phyloP scores from a whole-genome alignment of 2,888 invertebrate species.

The Chrysolina americana region DNA sequence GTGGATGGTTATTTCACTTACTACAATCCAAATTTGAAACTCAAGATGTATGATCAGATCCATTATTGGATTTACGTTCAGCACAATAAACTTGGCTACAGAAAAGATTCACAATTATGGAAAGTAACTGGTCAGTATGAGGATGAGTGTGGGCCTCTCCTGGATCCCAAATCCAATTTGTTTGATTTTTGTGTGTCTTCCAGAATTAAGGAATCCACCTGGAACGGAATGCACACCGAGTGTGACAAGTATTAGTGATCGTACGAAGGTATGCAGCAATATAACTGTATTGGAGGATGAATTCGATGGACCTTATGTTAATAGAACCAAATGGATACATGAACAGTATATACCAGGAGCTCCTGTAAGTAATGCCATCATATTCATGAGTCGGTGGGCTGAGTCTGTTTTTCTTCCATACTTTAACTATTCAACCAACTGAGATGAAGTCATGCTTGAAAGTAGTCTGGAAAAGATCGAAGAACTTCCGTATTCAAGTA shows the following conservation, averaged over 20 bases:
- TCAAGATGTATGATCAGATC: constrained; percentile 74
- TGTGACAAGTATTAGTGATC: constrained; percentile 64
- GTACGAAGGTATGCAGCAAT: constrained; percentile 60
- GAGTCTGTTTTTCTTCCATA: too few species aligned
- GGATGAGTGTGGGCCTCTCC: too few species aligned
- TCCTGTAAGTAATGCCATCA: constrained; percentile 61
- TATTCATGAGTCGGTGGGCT: too few species aligned
- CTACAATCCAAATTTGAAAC: constrained; percentile 67
- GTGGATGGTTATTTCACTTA: constrained; percentile 72
- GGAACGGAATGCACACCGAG: constrained; percentile 30
- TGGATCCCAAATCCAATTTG: too few species aligned
- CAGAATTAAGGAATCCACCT: constrained; percentile 23
- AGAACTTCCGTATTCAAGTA: too few species aligned
- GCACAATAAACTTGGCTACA: constrained; percentile 69
- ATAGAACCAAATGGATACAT: constrained; percentile 71
- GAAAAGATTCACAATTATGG: constrained; percentile 67
- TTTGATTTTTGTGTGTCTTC: background rate
- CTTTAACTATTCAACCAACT: too few species aligned
- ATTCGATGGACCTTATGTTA: constrained; percentile 68
- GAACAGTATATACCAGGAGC: constrained; percentile 73
- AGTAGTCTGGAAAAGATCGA: too few species aligned
- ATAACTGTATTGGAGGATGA: constrained; percentile 76
- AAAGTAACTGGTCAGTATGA: constrained; percentile 66
- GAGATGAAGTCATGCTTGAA: too few species aligned
- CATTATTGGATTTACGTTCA: constrained; percentile 77